Evolutionary conservation across 23 tunicate genomes (phyloP), one percentile per base, ranked within the genome.

Genomic region (Diplosoma virens): DNA sequence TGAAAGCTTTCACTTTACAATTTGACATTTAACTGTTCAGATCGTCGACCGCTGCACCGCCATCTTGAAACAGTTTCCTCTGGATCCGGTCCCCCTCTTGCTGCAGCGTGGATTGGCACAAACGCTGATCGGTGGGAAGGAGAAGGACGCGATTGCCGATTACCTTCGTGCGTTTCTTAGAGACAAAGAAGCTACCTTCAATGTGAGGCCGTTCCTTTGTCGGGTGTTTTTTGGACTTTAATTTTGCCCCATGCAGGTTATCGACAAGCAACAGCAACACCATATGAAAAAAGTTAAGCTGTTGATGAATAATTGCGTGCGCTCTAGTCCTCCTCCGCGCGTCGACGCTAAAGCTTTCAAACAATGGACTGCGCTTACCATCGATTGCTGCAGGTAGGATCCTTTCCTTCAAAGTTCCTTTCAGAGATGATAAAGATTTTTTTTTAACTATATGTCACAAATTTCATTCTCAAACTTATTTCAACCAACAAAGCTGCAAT

Each of bases 381-480:
- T 82, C 26, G 96, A 89, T 61, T 89, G 96, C 78, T 89, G 88
- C 86, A 82, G 84, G 96, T 89, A 82, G 21, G 14, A 7, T 41
- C 9, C 14, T 7, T 14, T 14, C 50, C 50, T 7, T 7, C 50
- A 41, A 41, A 41, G 50, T 41, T 14, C 14, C 9, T 14, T 41
- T 9, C 50, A 41, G 50, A 7, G 50, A 41, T 41, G 50, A 41
- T 7, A 41, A 14, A 9, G 50, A 41, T 41, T 9, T n/a, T n/a
- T n/a, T n/a, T n/a, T n/a, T n/a, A n/a, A n/a, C n/a, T n/a, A n/a
- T n/a, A n/a, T n/a, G n/a, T n/a, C n/a, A n/a, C n/a, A n/a, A n/a
- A n/a, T n/a, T n/a, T n/a, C n/a, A n/a, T n/a, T n/a, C n/a, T n/a
- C n/a, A n/a, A n/a, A n/a, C n/a, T n/a, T n/a, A n/a, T n/a, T n/a